These are phyloP conservation scores for Cotesia typhae DNA, from an alignment of 1,140 invertebrate species.

Conservation along the genomic window DNA sequence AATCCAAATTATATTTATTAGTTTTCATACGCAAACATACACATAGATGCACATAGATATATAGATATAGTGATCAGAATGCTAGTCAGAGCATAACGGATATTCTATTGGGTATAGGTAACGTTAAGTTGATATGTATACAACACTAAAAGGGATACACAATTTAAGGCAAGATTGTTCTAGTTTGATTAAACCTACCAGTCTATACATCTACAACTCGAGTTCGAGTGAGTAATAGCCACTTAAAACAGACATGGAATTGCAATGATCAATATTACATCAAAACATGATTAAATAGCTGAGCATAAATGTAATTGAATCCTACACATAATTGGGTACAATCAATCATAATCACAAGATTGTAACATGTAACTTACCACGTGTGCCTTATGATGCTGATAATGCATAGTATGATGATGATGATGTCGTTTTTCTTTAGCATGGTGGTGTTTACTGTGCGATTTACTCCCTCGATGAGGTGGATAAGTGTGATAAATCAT, in stretches of 20 bases:
- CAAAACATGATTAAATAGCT: constrained; percentile 5
- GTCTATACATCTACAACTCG: too few relatives aligned
- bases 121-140: constrained; percentile 38
- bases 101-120: constrained; percentile 41
- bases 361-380: constrained; percentile 53
- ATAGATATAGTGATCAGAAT: constrained; percentile 39
- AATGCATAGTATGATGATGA: constrained; percentile 60
- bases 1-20: background rate
- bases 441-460: constrained; percentile 59
- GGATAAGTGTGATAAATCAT: constrained; percentile 64
- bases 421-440: constrained; percentile 60
- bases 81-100: constrained; percentile 49
- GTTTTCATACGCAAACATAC: constrained; percentile 27
- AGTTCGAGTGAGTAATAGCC: constrained; percentile 1
- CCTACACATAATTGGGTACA: background rate
- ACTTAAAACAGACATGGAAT: constrained; percentile 18
- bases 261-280: constrained; percentile 8
- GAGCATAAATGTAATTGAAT: constrained; percentile 4
- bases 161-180: constrained; percentile 18
- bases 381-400: constrained; percentile 61
- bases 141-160: constrained; percentile 22
- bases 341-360: constrained; percentile 5
- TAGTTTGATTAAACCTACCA: constrained; percentile 21
- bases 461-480: constrained; percentile 58
- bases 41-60: constrained; percentile 16